phyloP scores from a whole-genome alignment of 2,888 invertebrate genomes.

The Euclidia mi region DNA sequence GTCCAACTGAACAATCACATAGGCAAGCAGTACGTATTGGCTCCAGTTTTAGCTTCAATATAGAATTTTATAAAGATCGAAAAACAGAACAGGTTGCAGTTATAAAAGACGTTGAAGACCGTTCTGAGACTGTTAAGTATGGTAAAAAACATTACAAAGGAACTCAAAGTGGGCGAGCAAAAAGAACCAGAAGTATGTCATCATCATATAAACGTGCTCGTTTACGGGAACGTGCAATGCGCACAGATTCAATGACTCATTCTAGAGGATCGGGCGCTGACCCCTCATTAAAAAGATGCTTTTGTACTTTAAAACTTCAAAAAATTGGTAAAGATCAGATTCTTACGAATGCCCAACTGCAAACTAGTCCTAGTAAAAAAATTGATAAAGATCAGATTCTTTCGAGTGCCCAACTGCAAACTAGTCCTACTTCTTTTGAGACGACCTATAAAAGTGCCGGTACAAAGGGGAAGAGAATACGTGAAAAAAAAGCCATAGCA shows the following conservation, averaged over 20 bases:
- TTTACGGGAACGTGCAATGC: slow-evolving; percentile 17
- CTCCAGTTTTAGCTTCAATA: slow-evolving; percentile 58
- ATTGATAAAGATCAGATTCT: slow-evolving; percentile 34
- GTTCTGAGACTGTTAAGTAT: too few species aligned
- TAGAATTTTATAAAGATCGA: slow-evolving; percentile 59
- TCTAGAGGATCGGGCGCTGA: too few species aligned
- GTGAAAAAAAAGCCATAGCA: slow-evolving; percentile 10
- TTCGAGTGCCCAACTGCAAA: too few species aligned
- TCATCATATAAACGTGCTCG: slow-evolving; percentile 11
- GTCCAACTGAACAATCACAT: slow-evolving; percentile 5
- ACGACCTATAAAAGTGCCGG: slow-evolving; percentile 8
- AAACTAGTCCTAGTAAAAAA: slow-evolving; percentile 28
- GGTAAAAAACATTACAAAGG: background rate
- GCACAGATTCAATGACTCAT: slow-evolving; percentile 20
- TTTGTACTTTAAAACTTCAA: slow-evolving; percentile 63
- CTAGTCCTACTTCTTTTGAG: slow-evolving; percentile 1
- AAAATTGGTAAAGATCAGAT: slow-evolving; percentile 42
- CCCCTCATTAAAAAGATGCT: slow-evolving; percentile 35
- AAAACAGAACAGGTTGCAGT: too few species aligned
- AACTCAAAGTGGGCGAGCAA: slow-evolving; percentile 3
- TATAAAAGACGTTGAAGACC: too few species aligned
- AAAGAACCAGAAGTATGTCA: slow-evolving; percentile 16
- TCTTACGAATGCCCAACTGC: too few species aligned
- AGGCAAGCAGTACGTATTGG: slow-evolving; percentile 52
- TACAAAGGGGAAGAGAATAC: slow-evolving; percentile 8